These are phyloP conservation scores for Eurytoma californica DNA, from an alignment of 2,888 invertebrate species.

Conservation along the genomic window DNA sequence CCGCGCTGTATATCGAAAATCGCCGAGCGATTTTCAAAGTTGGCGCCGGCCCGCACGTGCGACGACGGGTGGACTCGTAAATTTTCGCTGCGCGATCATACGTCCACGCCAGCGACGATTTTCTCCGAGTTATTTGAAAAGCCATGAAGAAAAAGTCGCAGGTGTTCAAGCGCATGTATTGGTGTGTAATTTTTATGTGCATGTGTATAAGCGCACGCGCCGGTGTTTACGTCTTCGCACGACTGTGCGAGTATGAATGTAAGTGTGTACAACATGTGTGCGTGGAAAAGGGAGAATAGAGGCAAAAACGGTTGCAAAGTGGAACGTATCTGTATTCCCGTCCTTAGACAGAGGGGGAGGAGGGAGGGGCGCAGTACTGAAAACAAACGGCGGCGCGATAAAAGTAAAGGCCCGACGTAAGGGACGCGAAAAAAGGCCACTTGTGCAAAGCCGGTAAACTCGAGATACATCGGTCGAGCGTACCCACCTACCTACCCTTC, in stretches of 20 bases:
- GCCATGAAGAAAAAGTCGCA: background rate
- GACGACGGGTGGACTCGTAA: constrained; percentile 60
- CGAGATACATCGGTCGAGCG: constrained; percentile 33
- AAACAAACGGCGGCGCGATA: constrained; percentile 51
- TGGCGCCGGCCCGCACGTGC: constrained; percentile 1
- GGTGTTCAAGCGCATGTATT: too few species aligned
- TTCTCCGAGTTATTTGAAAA: constrained; percentile 9
- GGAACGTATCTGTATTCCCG: constrained; percentile 21
- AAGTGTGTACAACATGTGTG: background rate
- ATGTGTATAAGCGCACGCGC: too few species aligned
- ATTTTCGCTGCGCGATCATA: constrained; percentile 61
- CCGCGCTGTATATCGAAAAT: constrained; percentile 41
- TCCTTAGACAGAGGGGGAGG: background rate
- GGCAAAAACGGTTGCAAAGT: constrained; percentile 40
- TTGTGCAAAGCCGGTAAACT: constrained; percentile 40
- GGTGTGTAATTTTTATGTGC: too few species aligned
- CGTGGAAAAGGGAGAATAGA: background rate
- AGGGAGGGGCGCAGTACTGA: constrained; percentile 25
- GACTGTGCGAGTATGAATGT: too few species aligned
- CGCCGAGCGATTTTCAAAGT: constrained; percentile 17
- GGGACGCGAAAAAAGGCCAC: constrained; percentile 15
- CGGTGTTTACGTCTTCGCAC: too few species aligned
- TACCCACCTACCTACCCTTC: background rate
- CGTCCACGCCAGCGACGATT: constrained; percentile 60
- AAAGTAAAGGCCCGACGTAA: constrained; percentile 41